Evolutionary conservation across 2,888 invertebrate genomes (phyloP), one percentile per base, ranked within the genome.

Genomic region (Tetanocera ferruginea): DNA sequence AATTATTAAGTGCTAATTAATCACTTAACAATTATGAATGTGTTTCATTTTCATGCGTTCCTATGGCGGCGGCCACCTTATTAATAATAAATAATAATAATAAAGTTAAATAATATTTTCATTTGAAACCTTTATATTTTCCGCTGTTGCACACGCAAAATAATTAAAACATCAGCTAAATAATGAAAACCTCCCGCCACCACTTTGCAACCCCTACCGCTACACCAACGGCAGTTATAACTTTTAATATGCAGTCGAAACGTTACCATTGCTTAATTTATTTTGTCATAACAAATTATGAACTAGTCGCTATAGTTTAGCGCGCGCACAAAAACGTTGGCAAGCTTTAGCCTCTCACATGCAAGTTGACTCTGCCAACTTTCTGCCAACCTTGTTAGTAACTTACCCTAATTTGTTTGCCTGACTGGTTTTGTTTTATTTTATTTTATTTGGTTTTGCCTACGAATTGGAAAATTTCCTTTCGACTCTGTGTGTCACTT

Each of bases 1-100:
- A 23, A 28, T 69, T 69, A 81, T 82, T 76, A 82, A 80, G 82
- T 82, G 82, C 81, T 81, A 82, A 82, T 82, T 82, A 81, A 82
- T 82, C 80, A 81, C 82, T 82, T 82, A 77, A 80, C 80, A 69
- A 69, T 69, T 51, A 69, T 23, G 51, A 23, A 23, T 23, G 14
- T 19, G 25, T 64, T 64, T 8, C 64, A n/a, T 31, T 28, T 14
- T 5, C n/a, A 31, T 31, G 31, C 31, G 28, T 64, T 64, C 34
- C 31, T 64, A 23, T 23, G 57, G 28, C 11, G n/a, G n/a, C 52
- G 57, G 11, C 28, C 31, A 31, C n/a, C n/a, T 64, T 31, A 31
- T 64, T 34, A 17, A 31, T 8, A n/a, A 8, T 8, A 64, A 31
- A 64, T 14, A 43, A 43, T 43, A 43, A 55, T 55, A 55, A 55